Conservation (phyloP, 2,113 vertebrate genomes). For the Aptenodytes forsteri region DNA sequence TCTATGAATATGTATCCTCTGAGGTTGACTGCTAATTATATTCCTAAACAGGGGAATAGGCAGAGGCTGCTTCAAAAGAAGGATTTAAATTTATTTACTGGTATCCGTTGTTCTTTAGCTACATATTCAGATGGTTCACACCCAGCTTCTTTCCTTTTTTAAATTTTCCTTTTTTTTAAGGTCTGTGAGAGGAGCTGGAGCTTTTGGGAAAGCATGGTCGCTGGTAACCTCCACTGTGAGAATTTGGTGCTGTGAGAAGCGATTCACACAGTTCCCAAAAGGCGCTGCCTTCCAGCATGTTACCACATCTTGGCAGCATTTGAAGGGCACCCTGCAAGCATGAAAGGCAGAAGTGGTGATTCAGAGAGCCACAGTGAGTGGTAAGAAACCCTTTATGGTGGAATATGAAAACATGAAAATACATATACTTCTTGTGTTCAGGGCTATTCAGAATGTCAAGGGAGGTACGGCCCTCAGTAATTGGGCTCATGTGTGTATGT, state of each 20-base stretch:
- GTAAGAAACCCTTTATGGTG: neutral
- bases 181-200: neutral
- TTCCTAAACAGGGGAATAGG: neutral
- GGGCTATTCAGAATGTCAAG: neutral
- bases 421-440: neutral
- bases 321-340: neutral
- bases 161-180: neutral
- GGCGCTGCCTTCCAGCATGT: neutral
- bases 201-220: neutral
- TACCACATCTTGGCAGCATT: neutral
- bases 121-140: neutral
- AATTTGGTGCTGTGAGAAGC: neutral
- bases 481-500: neutral
- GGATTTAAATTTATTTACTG: neutral
- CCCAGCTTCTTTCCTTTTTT: neutral
- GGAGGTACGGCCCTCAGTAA: neutral
- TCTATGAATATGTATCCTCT: constrained; percentile 50
- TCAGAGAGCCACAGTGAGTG: neutral
- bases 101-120: neutral
- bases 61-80: constrained; percentile 1
- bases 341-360: neutral
- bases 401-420: neutral
- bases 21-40: constrained; percentile 28
- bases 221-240: neutral
- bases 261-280: neutral